Base-by-base conservation (phyloP, 2,888 invertebrate species). In the Hypomecis atomaria region DNA sequence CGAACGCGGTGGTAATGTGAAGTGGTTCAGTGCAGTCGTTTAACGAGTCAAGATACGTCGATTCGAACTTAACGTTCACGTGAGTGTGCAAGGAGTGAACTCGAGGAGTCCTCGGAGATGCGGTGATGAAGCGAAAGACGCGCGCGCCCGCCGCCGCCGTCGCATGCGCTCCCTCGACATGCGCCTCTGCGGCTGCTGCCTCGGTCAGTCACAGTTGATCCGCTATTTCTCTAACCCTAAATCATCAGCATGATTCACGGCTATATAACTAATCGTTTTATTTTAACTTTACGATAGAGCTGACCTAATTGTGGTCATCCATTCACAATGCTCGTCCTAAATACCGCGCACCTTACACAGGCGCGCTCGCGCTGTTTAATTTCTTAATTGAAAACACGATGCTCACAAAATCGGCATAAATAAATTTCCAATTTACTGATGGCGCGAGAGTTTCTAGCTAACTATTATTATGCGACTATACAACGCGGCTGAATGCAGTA, bases 141-240 rank as follows among this genome's bases (percentile, higher is more conserved):
- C 81, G 84, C 83, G 87, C 80, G 81, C 83, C 71, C 78, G 77
- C 71, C 84, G 82, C 81, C 85, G 83, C 79, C 79, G 76, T 72
- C 85, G 83, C 81, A 82, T 80, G 85, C 86, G 86, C 82, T 71
- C 86, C 76, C 83, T 80, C 78, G 81, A 87, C 83, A 92, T 92
- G 92, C 92, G 92, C 81, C 87, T 92, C 76, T 92, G 92, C 84
- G 87, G 89, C 82, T 92, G 92, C 83, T 92, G 92, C 82, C 84
- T 90, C 72, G 92, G 92, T 92, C 84, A 85, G 90, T 89, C 60
- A 10, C 40, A 34, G 37, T 43, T 48, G 36, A 55, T 64, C 42
- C 66, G 58, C 56, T 77, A 55, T 50, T 59, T 58, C 54, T 60
- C 56, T 58, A 62, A 63, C 50, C 38, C 38, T 44, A 59, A 56